Evolutionary conservation across 2,888 invertebrate species (phyloP).

Genomic region (Synergus laeviventris): DNA sequence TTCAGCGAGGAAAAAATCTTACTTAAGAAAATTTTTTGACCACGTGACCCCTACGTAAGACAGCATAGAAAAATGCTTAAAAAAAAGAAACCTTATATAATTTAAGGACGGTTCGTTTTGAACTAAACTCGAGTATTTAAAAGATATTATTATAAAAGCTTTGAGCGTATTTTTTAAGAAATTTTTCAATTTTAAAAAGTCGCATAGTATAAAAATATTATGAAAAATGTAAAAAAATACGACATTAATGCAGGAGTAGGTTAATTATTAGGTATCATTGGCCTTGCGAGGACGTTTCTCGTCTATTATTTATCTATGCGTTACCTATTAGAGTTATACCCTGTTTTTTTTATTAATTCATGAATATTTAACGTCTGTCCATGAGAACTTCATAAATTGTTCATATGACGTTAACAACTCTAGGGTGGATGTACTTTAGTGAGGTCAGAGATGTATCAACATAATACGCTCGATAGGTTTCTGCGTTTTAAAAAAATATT

Average conservation of each 20-base stretch:
- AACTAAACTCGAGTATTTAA: background rate
- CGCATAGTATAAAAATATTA: background rate
- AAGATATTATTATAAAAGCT: too few relatives aligned
- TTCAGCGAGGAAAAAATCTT: too few relatives aligned
- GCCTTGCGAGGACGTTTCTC: slow-evolving; percentile 6
- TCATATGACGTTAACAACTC: slow-evolving; percentile 7
- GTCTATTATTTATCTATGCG: slow-evolving; percentile 13
- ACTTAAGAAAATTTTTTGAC: too few relatives aligned
- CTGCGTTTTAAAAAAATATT: background rate
- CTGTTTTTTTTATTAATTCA: background rate
- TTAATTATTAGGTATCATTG: background rate
- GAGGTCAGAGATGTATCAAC: slow-evolving; percentile 15
- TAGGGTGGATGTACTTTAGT: slow-evolving; percentile 21
- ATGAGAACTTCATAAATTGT: slow-evolving; percentile 14
- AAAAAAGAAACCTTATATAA: too few relatives aligned
- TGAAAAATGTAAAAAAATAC: background rate
- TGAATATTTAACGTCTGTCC: slow-evolving; percentile 7
- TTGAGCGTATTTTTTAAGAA: background rate
- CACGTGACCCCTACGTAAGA: too few relatives aligned
- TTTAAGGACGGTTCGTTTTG: background rate
- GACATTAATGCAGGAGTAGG: background rate
- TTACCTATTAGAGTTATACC: background rate
- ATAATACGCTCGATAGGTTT: background rate
- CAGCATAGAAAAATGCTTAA: too few relatives aligned
- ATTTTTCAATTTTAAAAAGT: background rate